These are phyloP conservation scores for Malacoraja senta DNA, from an alignment of 2,797 vertebrate species.

Conservation along the genomic window DNA sequence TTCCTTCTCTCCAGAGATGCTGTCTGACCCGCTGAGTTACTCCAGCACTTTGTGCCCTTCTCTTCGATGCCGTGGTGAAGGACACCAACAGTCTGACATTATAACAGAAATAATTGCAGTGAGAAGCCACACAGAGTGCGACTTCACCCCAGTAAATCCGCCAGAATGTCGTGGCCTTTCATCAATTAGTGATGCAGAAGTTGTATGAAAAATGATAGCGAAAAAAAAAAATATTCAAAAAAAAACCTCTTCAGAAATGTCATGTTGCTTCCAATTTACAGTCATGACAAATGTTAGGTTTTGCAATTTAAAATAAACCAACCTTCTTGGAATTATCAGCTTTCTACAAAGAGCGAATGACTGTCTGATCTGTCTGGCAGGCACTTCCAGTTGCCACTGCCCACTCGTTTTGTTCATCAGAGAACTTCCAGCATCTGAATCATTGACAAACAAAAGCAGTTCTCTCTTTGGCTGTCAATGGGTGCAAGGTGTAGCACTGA, in stretches of 20 bases:
- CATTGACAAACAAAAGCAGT: too few species aligned
- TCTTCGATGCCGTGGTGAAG: too few species aligned
- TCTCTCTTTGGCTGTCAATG: too few species aligned
- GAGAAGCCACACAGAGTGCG: not conserved
- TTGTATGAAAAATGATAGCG: not conserved
- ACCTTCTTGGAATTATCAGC: slow-evolving; percentile 7
- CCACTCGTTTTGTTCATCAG: not conserved
- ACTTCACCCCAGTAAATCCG: not conserved
- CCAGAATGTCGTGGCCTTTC: not conserved
- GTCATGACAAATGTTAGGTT: slow-evolving; percentile 24
- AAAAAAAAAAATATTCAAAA: not conserved
- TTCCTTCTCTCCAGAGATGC: too few species aligned
- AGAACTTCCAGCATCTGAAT: not conserved
- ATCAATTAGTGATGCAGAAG: slow-evolving; percentile 24
- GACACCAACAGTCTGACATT: not conserved
- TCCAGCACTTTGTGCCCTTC: too few species aligned
- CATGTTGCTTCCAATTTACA: slow-evolving; percentile 25
- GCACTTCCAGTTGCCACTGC: not conserved
- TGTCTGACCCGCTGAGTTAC: too few species aligned
- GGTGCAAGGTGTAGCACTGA: too few species aligned
- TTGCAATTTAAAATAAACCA: slow-evolving; percentile 37
- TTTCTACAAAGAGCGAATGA: not conserved
- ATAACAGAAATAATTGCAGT: not conserved
- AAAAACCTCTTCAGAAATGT: not conserved
- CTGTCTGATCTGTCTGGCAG: too few species aligned